Percentiles rank a stretch among this genome's conserved stretches.
Conservation (phyloP, 92 coral and sea anemone species). For the Nematostella vectensis region DNA sequence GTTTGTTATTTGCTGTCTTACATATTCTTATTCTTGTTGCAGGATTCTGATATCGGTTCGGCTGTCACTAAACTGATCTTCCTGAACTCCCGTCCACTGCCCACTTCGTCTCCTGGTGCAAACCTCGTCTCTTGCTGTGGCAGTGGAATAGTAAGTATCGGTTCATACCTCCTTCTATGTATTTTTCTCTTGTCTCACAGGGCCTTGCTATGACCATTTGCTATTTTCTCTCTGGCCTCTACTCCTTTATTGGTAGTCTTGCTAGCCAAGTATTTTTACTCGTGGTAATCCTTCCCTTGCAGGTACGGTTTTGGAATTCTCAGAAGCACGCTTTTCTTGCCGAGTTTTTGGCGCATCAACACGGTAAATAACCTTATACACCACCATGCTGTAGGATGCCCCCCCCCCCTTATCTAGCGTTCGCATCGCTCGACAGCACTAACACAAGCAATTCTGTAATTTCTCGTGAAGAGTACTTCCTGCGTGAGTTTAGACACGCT, state of each 20-base stretch:
- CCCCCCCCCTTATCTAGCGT: background rate
- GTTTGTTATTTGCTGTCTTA: too few relatives aligned
- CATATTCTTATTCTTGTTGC: background rate
- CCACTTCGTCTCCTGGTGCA: slow-evolving; percentile 59
- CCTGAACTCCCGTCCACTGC: slow-evolving; percentile 74
- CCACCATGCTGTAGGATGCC: background rate
- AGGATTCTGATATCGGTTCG: slow-evolving; percentile 62
- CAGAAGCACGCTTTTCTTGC: slow-evolving; percentile 56
- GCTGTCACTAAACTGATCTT: slow-evolving; percentile 77
- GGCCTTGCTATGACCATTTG: background rate
- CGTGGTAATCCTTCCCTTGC: background rate
- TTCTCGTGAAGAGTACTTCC: too few relatives aligned
- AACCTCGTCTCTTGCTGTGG: slow-evolving; percentile 83
- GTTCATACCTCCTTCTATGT: too few relatives aligned
- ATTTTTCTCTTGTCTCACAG: background rate
- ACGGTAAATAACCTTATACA: slow-evolving; percentile 26
- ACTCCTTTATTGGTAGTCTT: too few relatives aligned
- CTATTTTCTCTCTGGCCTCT: too few relatives aligned
- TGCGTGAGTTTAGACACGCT: too few relatives aligned
- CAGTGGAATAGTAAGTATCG: slow-evolving; percentile 74
- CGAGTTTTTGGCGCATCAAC: slow-evolving; percentile 76
- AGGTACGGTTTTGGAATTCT: slow-evolving; percentile 97
- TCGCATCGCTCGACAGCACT: background rate
- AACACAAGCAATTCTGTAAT: background rate
- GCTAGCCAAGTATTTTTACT: too few relatives aligned